Evolutionary conservation across 2,888 invertebrate genomes (phyloP), one percentile per base, ranked within the genome.

Genomic region (Invenusta paracnida): DNA sequence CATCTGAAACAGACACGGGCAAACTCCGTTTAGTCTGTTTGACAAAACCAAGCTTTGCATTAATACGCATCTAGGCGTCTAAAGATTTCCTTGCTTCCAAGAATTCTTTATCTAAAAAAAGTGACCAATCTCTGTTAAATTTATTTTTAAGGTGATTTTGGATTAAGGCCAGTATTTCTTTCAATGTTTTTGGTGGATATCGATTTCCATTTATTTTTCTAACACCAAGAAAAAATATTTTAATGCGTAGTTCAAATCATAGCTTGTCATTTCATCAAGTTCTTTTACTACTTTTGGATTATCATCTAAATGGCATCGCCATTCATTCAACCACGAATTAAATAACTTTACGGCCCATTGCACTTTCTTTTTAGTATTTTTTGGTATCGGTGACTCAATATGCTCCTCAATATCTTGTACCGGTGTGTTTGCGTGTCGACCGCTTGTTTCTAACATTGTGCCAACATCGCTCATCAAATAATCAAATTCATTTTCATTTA

Each of bases 311-410:
- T 17, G 48, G 17, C 73, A 73, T 73, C 73, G 73, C 23, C 73
- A 73, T 73, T 73, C 73, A 73, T 73, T 5, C 73, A 73, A 73
- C 73, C 73, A 73, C 73, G n/a, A n/a, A n/a, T n/a, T n/a, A n/a
- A n/a, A n/a, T n/a, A n/a, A n/a, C n/a, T n/a, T n/a, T n/a, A n/a
- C n/a, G n/a, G n/a, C n/a, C n/a, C n/a, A n/a, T n/a, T n/a, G n/a
- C n/a, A n/a, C n/a, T n/a, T 73, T 25, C 23, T 73, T 73, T 73
- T 48, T 25, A 73, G 73, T 73, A 25, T 73, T 73, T 73, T 73
- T 23, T 73, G 73, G 73, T 73, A 73, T 73, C 73, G 73, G 2
- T 73, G 73, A 73, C 73, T 73, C 25, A n/a, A 73, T 73, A 73
- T 73, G 27, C 73, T 73, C 73, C 73, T 73, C 73, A 73, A 73